These are phyloP conservation scores for Nasonia longicornis DNA, from an alignment of 1,140 invertebrate genomes.

Conservation along the genomic window DNA sequence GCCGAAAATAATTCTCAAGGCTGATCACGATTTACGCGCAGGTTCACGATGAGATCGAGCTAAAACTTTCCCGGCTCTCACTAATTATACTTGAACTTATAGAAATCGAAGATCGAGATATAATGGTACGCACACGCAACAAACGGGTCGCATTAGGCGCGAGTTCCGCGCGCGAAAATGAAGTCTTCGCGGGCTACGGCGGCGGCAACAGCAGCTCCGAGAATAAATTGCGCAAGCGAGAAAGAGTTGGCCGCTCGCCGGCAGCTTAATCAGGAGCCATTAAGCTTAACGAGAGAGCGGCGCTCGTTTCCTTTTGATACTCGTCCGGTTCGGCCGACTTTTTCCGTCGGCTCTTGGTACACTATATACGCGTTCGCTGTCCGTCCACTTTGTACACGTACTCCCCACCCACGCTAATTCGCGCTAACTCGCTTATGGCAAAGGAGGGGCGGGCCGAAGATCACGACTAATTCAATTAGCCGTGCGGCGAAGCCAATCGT, in stretches of 20 bases:
- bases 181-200: neutral
- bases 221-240: slow-evolving; percentile 12
- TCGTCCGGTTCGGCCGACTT: neutral
- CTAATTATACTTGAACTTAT: too few relatives aligned
- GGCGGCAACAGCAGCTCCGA: neutral
- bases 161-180: neutral
- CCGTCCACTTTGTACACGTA: neutral
- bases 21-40: too few relatives aligned
- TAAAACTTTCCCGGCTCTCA: too few relatives aligned
- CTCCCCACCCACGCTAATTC: slow-evolving; percentile 41
- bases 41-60: too few relatives aligned
- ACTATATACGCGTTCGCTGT: too few relatives aligned
- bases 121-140: too few relatives aligned
- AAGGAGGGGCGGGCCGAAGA: slow-evolving; percentile 49
- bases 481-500: slow-evolving; percentile 36
- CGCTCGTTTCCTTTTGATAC: slow-evolving; percentile 23
- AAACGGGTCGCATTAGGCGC: neutral
- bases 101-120: too few relatives aligned
- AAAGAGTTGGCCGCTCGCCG: neutral
- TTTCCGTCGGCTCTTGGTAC: neutral
- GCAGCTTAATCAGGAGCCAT: slow-evolving; percentile 37
- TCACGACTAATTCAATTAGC: slow-evolving; percentile 55
- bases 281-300: slow-evolving; percentile 34
- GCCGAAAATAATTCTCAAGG: neutral
- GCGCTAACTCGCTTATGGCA: slow-evolving; percentile 52